phyloP scores from a whole-genome alignment of 1,140 invertebrate species.

The Drosophila pandora region DNA sequence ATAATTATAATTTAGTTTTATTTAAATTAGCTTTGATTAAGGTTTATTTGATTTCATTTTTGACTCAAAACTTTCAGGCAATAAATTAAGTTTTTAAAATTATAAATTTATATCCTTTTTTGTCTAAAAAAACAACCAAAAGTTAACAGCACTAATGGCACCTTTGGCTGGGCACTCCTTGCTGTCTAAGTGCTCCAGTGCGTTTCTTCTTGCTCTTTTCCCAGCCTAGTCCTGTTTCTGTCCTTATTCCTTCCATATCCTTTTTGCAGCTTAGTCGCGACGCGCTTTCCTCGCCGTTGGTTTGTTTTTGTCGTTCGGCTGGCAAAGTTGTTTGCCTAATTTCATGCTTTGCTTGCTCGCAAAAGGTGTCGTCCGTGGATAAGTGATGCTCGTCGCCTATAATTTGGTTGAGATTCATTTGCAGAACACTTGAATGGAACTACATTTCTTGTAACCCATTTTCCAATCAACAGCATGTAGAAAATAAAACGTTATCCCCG shows the following conservation, averaged over 20 bases:
- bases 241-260: constrained; percentile 33
- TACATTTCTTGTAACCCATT: neutral
- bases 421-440: neutral
- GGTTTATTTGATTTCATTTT: no score
- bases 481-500: neutral
- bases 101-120: neutral
- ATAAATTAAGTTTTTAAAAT: no score
- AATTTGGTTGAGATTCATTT: constrained; percentile 29
- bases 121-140: no score
- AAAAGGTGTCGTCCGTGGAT: constrained; percentile 50
- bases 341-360: constrained; percentile 73
- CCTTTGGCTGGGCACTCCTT: neutral
- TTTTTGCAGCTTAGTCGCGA: constrained; percentile 25
- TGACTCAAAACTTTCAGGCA: no score
- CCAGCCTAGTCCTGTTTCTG: constrained; percentile 26
- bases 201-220: constrained; percentile 63
- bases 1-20: no score
- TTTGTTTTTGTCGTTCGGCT: constrained; percentile 34
- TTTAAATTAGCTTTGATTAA: no score
- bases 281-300: constrained; percentile 10
- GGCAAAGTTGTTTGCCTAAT: constrained; percentile 73
- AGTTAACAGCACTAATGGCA: neutral
- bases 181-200: constrained; percentile 59
- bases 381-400: constrained; percentile 43
- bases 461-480: neutral